Percentiles rank a stretch among this genome's conserved stretches.
Conservation (phyloP, 2,113 vertebrate species). For the Vulpes lagopus region DNA sequence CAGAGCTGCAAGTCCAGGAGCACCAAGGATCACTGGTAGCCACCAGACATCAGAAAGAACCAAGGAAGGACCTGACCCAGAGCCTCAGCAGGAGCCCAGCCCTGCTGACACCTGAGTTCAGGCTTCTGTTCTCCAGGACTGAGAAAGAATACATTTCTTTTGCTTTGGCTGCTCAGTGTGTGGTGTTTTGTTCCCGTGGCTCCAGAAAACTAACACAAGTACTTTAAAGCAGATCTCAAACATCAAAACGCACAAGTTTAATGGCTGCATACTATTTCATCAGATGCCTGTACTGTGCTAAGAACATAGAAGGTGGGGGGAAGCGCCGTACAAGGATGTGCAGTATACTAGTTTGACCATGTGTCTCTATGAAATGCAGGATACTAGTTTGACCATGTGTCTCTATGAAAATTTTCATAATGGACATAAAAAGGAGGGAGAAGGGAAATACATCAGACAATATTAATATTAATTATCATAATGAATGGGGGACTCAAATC, state of each 20-base stretch:
- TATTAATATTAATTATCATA: background rate
- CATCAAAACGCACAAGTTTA: no score
- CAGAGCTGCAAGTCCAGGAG: rapidly evolving
- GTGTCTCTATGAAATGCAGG: rapidly evolving
- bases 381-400: rapidly evolving
- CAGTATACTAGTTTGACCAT: rapidly evolving
- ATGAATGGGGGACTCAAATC: rapidly evolving
- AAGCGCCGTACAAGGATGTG: rapidly evolving
- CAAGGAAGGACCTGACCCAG: rapidly evolving
- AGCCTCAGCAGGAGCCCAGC: rapidly evolving
- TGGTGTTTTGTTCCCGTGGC: background rate
- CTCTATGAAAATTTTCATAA: background rate
- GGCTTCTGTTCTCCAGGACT: background rate
- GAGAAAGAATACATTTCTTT: rapidly evolving
- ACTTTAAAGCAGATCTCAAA: background rate
- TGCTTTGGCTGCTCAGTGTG: rapidly evolving
- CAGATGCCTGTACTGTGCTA: rapidly evolving
- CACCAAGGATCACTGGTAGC: rapidly evolving
- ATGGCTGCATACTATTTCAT: rapidly evolving
- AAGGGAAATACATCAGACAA: background rate
- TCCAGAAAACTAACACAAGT: rapidly evolving
- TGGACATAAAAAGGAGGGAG: background rate
- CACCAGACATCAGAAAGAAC: background rate
- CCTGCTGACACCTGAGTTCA: rapidly evolving
- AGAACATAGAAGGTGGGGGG: rapidly evolving